Conservation (phyloP, 1,140 invertebrate species). For the Megalonaias nervosa region DNA sequence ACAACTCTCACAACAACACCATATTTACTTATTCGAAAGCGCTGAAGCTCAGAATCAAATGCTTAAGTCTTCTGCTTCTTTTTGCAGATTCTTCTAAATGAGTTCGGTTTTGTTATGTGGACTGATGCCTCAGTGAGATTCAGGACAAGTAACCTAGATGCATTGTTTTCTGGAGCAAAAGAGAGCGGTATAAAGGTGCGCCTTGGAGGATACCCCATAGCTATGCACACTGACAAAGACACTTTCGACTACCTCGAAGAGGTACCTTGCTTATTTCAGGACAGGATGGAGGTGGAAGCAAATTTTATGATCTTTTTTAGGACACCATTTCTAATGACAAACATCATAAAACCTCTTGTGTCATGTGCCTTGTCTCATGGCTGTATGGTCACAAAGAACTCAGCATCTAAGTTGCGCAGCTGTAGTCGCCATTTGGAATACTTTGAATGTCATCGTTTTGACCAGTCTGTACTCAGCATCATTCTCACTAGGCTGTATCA, state of each 20-base stretch:
- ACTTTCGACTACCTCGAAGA: slow-evolving; percentile 24
- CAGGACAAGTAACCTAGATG: slow-evolving; percentile 21
- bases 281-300: slow-evolving; percentile 23
- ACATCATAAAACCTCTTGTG: slow-evolving; percentile 27
- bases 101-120: slow-evolving; percentile 33
- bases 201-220: slow-evolving; percentile 11
- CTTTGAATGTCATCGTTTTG: slow-evolving; percentile 34
- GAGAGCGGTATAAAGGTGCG: slow-evolving; percentile 11
- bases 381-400: slow-evolving; percentile 18
- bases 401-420: not conserved
- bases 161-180: slow-evolving; percentile 5
- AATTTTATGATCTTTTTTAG: slow-evolving; percentile 29
- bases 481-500: slow-evolving; percentile 19
- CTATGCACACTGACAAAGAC: slow-evolving; percentile 15
- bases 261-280: slow-evolving; percentile 19
- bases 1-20: too few species aligned
- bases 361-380: slow-evolving; percentile 29
- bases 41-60: too few species aligned
- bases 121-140: slow-evolving; percentile 33
- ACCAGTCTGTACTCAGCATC: slow-evolving; percentile 34
- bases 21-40: too few species aligned
- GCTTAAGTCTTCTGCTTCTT: too few species aligned
- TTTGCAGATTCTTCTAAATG: slow-evolving; percentile 13
- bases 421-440: slow-evolving; percentile 13
- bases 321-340: slow-evolving; percentile 18